A percentile compares a stretch with the other conserved stretches of the same genome.
Evolutionary conservation across 2,888 invertebrate species (phyloP).

Genomic region (Periphyllus acericola): DNA sequence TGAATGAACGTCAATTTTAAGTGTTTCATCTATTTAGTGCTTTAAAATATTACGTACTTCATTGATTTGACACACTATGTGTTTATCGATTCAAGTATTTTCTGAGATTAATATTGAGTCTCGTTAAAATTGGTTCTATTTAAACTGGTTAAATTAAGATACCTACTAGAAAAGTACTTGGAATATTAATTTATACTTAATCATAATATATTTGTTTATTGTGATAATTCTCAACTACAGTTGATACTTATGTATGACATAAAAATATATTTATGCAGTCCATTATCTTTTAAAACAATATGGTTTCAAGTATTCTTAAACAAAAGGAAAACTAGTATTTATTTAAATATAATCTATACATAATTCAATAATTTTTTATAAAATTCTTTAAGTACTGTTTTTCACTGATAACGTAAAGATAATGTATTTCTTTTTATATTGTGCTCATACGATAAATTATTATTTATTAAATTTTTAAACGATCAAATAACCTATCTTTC

Average conservation of each 20-base stretch:
- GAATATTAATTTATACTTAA: slow-evolving; percentile 15
- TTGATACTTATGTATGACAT: too few relatives aligned
- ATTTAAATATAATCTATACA: not conserved
- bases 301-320: slow-evolving; percentile 10
- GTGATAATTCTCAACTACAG: not conserved
- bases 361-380: not conserved
- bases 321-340: not conserved
- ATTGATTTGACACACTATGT: not conserved
- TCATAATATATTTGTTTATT: not conserved
- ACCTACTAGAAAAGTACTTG: not conserved
- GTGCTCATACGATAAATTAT: not conserved
- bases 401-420: not conserved
- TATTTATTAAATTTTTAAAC: not conserved
- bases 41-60: not conserved
- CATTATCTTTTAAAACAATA: slow-evolving; percentile 39
- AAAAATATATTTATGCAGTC: not conserved
- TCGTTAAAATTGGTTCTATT: not conserved
- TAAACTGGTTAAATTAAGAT: not conserved
- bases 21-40: not conserved
- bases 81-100: slow-evolving; percentile 39
- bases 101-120: slow-evolving; percentile 1
- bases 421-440: not conserved
- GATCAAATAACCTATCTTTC: not conserved
- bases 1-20: not conserved
- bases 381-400: not conserved